A percentile compares a stretch with the other conserved stretches of the same genome.
These are phyloP conservation scores for Spermophilus dauricus DNA, from an alignment of 2,113 vertebrate genomes.

Conservation along the genomic window DNA sequence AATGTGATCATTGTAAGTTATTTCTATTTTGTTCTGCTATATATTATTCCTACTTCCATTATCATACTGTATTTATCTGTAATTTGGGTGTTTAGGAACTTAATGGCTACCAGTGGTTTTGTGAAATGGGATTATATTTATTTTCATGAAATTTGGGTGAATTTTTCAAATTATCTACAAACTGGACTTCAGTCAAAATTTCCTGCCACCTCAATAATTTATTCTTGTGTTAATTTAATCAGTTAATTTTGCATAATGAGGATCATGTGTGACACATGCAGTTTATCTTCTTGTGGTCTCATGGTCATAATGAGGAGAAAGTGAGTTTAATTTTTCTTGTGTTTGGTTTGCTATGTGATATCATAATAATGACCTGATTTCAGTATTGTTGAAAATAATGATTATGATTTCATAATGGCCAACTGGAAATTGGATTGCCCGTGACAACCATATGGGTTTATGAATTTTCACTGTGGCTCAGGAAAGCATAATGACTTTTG, in stretches of 20 bases:
- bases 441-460: slow-evolving; percentile 20
- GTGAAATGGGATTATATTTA: slow-evolving; percentile 75
- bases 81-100: slow-evolving; percentile 59
- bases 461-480: slow-evolving; percentile 51
- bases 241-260: slow-evolving; percentile 72
- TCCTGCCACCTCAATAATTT: slow-evolving; percentile 35
- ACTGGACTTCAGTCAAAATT: slow-evolving; percentile 49
- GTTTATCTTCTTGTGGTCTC: neutral
- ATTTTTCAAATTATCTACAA: slow-evolving; percentile 40
- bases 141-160: slow-evolving; percentile 66
- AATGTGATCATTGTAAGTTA: slow-evolving; percentile 69
- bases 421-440: slow-evolving; percentile 73
- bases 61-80: slow-evolving; percentile 38
- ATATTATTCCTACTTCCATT: slow-evolving; percentile 67
- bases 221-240: neutral
- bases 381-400: slow-evolving; percentile 66
- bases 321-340: slow-evolving; percentile 26
- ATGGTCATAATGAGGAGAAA: neutral
- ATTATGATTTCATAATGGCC: slow-evolving; percentile 65
- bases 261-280: slow-evolving; percentile 39
- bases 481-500: slow-evolving; percentile 62
- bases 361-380: slow-evolving; percentile 68
- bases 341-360: slow-evolving; percentile 57
- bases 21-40: slow-evolving; percentile 59
- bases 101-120: neutral